Evolutionary conservation across 1,140 invertebrate species (phyloP).

Genomic region (Mercenaria mercenaria): DNA sequence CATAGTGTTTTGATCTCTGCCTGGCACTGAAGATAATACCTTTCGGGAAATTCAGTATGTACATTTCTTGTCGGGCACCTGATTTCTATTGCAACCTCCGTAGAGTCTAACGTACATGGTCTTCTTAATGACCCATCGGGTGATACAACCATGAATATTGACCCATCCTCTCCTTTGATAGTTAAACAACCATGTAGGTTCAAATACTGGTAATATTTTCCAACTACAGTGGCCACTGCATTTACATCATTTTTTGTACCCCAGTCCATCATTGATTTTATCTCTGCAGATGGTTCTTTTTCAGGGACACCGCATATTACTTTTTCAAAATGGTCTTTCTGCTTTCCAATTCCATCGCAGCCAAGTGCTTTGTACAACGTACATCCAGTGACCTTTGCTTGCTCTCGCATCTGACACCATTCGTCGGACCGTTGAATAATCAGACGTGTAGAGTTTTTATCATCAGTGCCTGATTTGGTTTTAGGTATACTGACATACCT

Average conservation of each 20-base stretch:
- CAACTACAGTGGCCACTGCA: constrained; percentile 41
- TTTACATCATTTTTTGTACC: constrained; percentile 52
- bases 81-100: constrained; percentile 22
- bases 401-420: background rate
- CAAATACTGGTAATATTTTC: constrained; percentile 38
- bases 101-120: background rate
- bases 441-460: background rate
- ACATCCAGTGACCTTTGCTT: constrained; percentile 56
- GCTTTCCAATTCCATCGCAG: background rate
- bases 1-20: constrained; percentile 43
- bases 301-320: constrained; percentile 41
- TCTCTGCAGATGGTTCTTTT: background rate
- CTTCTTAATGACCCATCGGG: constrained; percentile 44
- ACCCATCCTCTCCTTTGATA: background rate
- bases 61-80: constrained; percentile 41
- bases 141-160: constrained; percentile 25
- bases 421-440: background rate
- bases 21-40: constrained; percentile 34
- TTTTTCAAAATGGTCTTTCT: constrained; percentile 56
- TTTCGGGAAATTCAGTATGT: constrained; percentile 13
- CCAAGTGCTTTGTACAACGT: constrained; percentile 23
- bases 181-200: constrained; percentile 2
- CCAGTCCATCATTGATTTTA: constrained; percentile 10
- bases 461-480: background rate
- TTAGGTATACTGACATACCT: background rate